Conservation (phyloP, 64 coral and sea anemone genomes). For the Actinia equina region DNA sequence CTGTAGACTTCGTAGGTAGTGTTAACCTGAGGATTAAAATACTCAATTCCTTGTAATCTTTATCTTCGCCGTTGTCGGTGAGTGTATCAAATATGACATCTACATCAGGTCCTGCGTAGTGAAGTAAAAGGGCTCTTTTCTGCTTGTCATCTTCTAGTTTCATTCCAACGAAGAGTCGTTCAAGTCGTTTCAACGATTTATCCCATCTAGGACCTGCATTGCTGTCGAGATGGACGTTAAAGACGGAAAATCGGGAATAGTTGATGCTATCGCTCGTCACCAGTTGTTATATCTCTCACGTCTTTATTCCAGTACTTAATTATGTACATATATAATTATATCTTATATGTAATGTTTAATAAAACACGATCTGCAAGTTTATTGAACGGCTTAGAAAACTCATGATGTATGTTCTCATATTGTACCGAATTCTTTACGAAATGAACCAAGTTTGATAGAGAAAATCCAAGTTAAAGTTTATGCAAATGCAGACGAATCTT, state of each 20-base stretch:
- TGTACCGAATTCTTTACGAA: too few relatives aligned
- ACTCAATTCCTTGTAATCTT: conserved; percentile 40
- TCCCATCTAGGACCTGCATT: conserved; percentile 56
- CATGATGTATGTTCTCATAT: too few relatives aligned
- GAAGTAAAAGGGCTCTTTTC: conserved; percentile 56
- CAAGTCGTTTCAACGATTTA: conserved; percentile 53
- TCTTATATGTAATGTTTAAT: too few relatives aligned
- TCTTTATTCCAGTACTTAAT: too few relatives aligned
- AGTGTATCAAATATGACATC: conserved; percentile 66
- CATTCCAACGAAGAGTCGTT: conserved; percentile 33
- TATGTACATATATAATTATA: neutral
- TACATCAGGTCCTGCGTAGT: conserved; percentile 49
- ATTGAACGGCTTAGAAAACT: too few relatives aligned
- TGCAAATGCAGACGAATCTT: too few relatives aligned
- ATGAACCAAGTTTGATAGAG: too few relatives aligned
- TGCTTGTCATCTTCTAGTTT: conserved; percentile 6
- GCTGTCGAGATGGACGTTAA: conserved; percentile 40
- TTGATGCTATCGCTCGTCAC: conserved; percentile 5
- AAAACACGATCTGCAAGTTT: too few relatives aligned
- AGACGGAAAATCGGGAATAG: conserved; percentile 51
- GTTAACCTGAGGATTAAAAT: conserved; percentile 55
- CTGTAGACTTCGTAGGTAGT: conserved; percentile 59
- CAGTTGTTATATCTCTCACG: too few relatives aligned
- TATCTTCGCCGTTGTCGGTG: conserved; percentile 6
- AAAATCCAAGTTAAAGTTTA: too few relatives aligned